Base-by-base conservation (phyloP, 2,797 vertebrate genomes). In the Coregonus suidteri region DNA sequence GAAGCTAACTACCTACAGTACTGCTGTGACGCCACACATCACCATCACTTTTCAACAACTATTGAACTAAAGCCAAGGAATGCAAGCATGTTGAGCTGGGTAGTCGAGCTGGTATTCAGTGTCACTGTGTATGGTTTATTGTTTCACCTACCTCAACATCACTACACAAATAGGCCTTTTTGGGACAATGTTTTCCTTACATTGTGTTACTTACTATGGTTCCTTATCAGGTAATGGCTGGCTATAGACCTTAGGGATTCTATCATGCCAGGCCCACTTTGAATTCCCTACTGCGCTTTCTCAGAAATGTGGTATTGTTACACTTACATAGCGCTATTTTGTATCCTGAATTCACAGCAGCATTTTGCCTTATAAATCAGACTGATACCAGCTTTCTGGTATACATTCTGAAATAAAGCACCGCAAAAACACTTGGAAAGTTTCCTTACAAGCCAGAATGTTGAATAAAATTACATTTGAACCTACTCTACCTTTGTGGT, bases 131-230 rank as follows among this genome's bases (percentile, higher is more conserved):
- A 59, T 18, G 41, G 2, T 9, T 7, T 59, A 6, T 16, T 66
- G 64, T 66, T 66, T 31, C 11, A 66, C 30, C 14, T 15, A 66
- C 30, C 64, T 34, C 14, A 20, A 64, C n/a, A 25, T 64, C 20
- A 64, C 59, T 64, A 30, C 4, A 35, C 34, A 35, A 34, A 6
- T 16, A 16, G 31, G 4, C 31, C 31, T 77, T 87, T 62, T 35
- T 66, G 18, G 74, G 67, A 86, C 79, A 85, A 81, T 83, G 20
- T 88, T 81, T 76, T 76, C 30, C 31, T 37, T 74, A 72, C 30
- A 80, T 53, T 80, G 75, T 77, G 56, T 80, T 76, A 25, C 20
- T 18, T 7, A 9, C 41, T 47, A 13, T 47, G 25, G 20, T 64
- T 30, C 3, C 7, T 64, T 64, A 64, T 64, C 59, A 64, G 16